A percentile compares a stretch with the other conserved stretches of the same genome.
phyloP scores from a whole-genome alignment of 2,888 invertebrate genomes.

The Dicroscelio sp. region DNA sequence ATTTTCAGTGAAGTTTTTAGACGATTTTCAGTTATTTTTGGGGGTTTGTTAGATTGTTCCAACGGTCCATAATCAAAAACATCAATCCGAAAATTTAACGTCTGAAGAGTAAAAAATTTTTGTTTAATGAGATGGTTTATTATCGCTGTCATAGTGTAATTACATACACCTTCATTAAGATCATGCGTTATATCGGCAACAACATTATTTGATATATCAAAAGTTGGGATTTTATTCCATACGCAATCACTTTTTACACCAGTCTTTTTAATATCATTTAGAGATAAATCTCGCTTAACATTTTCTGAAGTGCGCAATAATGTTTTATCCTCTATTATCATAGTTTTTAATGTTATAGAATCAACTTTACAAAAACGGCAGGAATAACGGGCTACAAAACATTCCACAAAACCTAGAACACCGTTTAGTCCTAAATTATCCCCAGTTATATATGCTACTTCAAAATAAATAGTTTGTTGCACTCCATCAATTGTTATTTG shows the following conservation, averaged over 20 bases:
- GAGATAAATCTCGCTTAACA: slow-evolving; percentile 5
- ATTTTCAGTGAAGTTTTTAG: not conserved
- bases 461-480: slow-evolving; percentile 19
- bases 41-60: not conserved
- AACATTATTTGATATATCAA: slow-evolving; percentile 59
- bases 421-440: not conserved
- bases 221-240: slow-evolving; percentile 54
- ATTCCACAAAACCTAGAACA: not conserved
- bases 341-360: not conserved
- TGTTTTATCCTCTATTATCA: not conserved
- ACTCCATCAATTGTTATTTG: not conserved
- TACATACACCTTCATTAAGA: slow-evolving; percentile 67
- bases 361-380: not conserved
- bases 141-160: slow-evolving; percentile 58
- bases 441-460: not conserved
- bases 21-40: not conserved
- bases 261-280: slow-evolving; percentile 4
- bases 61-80: not conserved
- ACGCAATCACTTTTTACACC: slow-evolving; percentile 52
- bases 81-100: not conserved
- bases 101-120: slow-evolving; percentile 3
- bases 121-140: slow-evolving; percentile 36
- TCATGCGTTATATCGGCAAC: slow-evolving; percentile 80
- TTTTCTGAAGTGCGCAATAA: not conserved
- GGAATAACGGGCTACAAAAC: not conserved